Conservation (phyloP, 2,888 invertebrate species). For the Arctia plantaginis region DNA sequence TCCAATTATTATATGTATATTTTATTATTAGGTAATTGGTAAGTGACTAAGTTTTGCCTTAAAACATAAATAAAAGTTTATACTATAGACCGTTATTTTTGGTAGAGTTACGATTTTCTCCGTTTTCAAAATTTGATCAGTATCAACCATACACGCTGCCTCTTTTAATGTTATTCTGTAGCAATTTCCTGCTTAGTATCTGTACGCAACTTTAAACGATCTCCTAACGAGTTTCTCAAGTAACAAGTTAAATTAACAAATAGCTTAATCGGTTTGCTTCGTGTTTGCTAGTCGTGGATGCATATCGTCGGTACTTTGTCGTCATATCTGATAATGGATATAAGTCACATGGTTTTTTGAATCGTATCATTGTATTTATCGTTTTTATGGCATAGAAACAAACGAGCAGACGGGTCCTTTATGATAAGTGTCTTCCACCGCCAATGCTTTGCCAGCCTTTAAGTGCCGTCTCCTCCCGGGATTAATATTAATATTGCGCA, state of each 20-base stretch:
- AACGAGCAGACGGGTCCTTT: no score
- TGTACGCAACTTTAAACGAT: slow-evolving; percentile 41
- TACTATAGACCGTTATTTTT: not conserved
- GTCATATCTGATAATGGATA: not conserved
- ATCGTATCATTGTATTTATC: not conserved
- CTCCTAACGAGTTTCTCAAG: slow-evolving; percentile 44
- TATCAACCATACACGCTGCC: not conserved
- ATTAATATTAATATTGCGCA: not conserved
- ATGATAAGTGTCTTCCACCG: no score
- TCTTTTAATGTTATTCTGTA: not conserved
- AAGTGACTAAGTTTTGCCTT: no score
- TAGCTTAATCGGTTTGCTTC: slow-evolving; percentile 40
- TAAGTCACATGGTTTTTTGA: not conserved
- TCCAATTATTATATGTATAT: no score
- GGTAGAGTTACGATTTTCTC: not conserved
- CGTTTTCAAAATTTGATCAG: not conserved
- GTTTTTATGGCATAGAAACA: not conserved
- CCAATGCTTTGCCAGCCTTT: no score
- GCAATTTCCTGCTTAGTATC: slow-evolving; percentile 12
- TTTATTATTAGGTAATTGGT: no score
- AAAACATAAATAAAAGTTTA: no score
- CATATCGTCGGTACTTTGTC: slow-evolving; percentile 14
- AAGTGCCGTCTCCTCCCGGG: no score
- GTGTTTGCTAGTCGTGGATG: slow-evolving; percentile 21
- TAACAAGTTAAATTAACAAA: slow-evolving; percentile 49